Percentiles rank a stretch among this genome's conserved stretches.
Evolutionary conservation across 2,797 vertebrate species (phyloP).

Genomic region (Poecilia wingei): DNA sequence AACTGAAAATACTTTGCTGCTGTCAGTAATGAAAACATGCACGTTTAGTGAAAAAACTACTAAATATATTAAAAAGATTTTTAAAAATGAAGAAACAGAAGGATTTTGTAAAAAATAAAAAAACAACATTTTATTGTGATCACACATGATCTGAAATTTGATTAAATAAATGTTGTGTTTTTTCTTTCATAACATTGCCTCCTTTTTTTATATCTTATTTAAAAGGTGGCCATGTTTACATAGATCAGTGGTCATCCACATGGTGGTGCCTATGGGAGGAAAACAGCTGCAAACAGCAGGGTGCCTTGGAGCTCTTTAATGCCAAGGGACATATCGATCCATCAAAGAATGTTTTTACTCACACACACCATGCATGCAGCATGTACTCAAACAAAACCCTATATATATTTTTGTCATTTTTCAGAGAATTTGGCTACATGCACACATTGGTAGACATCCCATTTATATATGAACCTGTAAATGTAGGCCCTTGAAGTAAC

Average conservation of each 20-base stretch:
- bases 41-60: neutral
- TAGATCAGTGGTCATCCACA: constrained; percentile 7
- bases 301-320: constrained; percentile 49
- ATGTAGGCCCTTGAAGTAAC: constrained; percentile 1
- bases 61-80: neutral
- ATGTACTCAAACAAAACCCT: constrained; percentile 13
- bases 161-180: constrained; percentile 40
- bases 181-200: constrained; percentile 72
- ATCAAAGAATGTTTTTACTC: constrained; percentile 48
- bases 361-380: constrained; percentile 30
- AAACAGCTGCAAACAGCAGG: constrained; percentile 56
- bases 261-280: constrained; percentile 37
- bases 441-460: neutral
- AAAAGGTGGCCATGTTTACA: constrained; percentile 30
- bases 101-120: neutral
- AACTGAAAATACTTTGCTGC: neutral
- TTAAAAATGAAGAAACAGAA: neutral
- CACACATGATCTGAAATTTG: constrained; percentile 60
- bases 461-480: constrained; percentile 14
- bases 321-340: constrained; percentile 55
- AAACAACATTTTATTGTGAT: constrained; percentile 45
- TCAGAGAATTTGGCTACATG: neutral
- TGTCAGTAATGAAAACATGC: neutral
- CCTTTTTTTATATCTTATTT: constrained; percentile 42
- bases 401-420: neutral